These are phyloP conservation scores for Teleopsis dalmanni DNA, from an alignment of 1,140 invertebrate species.

Conservation along the genomic window DNA sequence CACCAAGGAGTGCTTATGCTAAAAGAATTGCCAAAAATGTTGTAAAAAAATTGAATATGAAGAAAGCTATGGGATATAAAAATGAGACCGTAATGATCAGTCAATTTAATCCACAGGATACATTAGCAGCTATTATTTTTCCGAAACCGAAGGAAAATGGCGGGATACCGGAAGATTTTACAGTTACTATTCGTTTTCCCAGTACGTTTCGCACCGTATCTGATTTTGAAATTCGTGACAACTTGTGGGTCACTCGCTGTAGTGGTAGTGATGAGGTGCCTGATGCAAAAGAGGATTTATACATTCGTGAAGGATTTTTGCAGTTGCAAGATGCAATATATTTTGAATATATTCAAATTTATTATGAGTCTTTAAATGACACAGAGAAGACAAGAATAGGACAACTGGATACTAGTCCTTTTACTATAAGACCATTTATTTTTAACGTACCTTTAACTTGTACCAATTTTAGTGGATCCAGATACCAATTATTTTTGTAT, in stretches of 20 bases:
- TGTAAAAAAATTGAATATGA: neutral
- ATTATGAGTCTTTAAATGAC: too few species aligned
- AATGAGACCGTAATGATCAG: constrained; percentile 2
- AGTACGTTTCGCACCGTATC: constrained; percentile 7
- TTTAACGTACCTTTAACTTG: too few species aligned
- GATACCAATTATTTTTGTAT: too few species aligned
- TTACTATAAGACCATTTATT: too few species aligned
- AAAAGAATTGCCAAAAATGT: too few species aligned
- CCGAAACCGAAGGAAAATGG: too few species aligned
- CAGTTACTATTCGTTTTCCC: constrained; percentile 6
- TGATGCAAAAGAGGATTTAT: constrained; percentile 3
- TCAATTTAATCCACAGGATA: neutral
- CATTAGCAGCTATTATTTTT: neutral
- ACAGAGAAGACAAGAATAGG: too few species aligned
- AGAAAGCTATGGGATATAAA: neutral
- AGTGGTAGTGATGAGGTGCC: neutral
- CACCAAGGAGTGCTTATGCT: too few species aligned
- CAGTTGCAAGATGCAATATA: constrained; percentile 10
- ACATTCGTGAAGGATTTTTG: constrained; percentile 13
- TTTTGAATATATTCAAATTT: too few species aligned
- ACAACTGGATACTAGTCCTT: too few species aligned
- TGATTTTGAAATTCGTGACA: neutral
- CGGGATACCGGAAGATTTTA: too few species aligned
- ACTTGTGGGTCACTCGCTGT: constrained; percentile 11
- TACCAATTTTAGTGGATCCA: too few species aligned